These are phyloP conservation scores for Eucidaris tribuloides DNA, from an alignment of 35 echinoderm and acorn worm species.

Conservation along the genomic window DNA sequence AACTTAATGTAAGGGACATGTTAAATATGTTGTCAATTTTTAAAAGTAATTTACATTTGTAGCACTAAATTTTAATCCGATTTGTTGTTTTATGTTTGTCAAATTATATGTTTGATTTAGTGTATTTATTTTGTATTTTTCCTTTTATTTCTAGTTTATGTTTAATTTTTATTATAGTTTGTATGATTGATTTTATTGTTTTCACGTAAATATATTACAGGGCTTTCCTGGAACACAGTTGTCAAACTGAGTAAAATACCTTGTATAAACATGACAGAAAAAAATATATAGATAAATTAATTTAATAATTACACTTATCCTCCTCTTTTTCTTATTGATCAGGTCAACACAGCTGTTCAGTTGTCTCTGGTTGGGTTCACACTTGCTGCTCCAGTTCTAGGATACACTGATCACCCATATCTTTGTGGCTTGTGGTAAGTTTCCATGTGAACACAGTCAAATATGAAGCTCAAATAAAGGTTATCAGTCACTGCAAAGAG, in stretches of 20 bases:
- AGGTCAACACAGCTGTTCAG: conserved; percentile 91
- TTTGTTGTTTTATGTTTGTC: too few relatives aligned
- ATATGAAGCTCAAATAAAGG: not conserved
- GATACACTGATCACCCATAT: conserved; percentile 76
- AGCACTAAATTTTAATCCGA: too few relatives aligned
- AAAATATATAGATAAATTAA: not conserved
- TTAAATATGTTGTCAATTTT: too few relatives aligned
- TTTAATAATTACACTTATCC: not conserved
- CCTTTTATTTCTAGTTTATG: not conserved
- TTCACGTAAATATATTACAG: too few relatives aligned
- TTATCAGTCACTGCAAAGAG: not conserved
- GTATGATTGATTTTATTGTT: not conserved
- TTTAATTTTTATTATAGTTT: not conserved
- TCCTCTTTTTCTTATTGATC: not conserved
- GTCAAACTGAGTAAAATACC: not conserved
- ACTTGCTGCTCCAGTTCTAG: conserved; percentile 83
- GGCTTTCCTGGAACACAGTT: not conserved
- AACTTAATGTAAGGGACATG: too few relatives aligned
- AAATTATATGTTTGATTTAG: too few relatives aligned
- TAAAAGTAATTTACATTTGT: too few relatives aligned
- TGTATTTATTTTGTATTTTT: not conserved
- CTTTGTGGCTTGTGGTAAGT: conserved; percentile 89
- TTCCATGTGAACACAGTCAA: not conserved
- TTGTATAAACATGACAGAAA: too few relatives aligned
- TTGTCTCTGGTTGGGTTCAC: conserved; percentile 79